Evolutionary conservation across 1,140 invertebrate genomes (phyloP).

Genomic region (Orius laevigatus): DNA sequence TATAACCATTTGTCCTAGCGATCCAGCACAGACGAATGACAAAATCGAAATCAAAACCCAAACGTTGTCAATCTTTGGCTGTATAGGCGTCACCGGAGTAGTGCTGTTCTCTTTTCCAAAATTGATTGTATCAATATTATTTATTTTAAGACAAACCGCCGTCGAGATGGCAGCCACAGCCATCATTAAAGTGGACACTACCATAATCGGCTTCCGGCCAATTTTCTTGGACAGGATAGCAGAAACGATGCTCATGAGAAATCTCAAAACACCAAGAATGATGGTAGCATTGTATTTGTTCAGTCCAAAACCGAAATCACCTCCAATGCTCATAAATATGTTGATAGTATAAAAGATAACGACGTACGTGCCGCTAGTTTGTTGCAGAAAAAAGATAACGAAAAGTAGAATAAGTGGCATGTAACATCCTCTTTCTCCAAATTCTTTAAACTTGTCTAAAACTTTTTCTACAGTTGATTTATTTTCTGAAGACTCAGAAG

Average conservation of each 20-base stretch:
- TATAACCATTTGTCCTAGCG: constrained; percentile 37
- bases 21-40: constrained; percentile 34
- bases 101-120: background rate
- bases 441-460: background rate
- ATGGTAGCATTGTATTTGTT: constrained; percentile 32
- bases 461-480: constrained; percentile 5
- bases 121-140: background rate
- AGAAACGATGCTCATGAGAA: constrained; percentile 32
- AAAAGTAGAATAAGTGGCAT: constrained; percentile 34
- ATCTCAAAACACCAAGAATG: constrained; percentile 32
- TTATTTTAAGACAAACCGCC: constrained; percentile 6
- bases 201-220: constrained; percentile 32
- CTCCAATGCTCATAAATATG: constrained; percentile 33
- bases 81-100: background rate
- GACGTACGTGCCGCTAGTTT: constrained; percentile 40
- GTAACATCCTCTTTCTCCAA: constrained; percentile 28
- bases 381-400: constrained; percentile 36
- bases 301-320: constrained; percentile 27
- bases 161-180: constrained; percentile 15
- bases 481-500: background rate
- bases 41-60: constrained; percentile 27
- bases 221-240: constrained; percentile 33
- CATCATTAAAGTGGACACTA: constrained; percentile 37
- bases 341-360: constrained; percentile 51
- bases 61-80: background rate